phyloP scores from a whole-genome alignment of 2,797 vertebrate species.

The Oceanodroma leucorhoa region DNA sequence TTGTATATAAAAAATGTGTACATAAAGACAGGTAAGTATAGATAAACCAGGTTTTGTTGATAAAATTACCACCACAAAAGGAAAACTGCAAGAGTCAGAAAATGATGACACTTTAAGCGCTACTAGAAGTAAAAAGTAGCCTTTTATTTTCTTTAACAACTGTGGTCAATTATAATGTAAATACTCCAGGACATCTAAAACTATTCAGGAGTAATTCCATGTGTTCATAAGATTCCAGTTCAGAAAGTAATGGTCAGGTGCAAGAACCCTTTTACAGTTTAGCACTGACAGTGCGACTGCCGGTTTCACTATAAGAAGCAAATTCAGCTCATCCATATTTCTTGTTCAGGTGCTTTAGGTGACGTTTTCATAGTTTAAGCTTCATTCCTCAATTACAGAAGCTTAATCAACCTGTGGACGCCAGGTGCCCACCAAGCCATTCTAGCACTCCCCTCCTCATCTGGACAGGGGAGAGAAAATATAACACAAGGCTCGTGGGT shows the following conservation, averaged over 20 bases:
- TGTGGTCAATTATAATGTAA: neutral
- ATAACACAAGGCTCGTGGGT: neutral
- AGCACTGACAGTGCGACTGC: neutral
- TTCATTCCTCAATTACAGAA: neutral
- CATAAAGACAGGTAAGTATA: neutral
- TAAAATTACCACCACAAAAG: neutral
- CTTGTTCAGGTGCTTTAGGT: neutral
- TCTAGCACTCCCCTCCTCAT: neutral
- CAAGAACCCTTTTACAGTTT: neutral
- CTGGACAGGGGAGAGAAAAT: neutral
- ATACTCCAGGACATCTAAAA: neutral
- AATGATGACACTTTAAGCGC: neutral
- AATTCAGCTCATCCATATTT: neutral
- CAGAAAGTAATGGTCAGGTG: neutral
- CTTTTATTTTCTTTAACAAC: neutral
- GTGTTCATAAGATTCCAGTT: neutral
- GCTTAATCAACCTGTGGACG: neutral
- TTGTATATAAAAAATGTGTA: neutral
- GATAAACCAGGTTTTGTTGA: neutral
- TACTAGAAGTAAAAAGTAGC: neutral
- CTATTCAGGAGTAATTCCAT: neutral
- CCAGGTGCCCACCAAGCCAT: neutral
- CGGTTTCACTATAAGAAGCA: neutral
- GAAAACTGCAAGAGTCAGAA: neutral
- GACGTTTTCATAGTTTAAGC: neutral